Conservation (phyloP, 2,888 invertebrate genomes). For the Scaptomyza tumidula region DNA sequence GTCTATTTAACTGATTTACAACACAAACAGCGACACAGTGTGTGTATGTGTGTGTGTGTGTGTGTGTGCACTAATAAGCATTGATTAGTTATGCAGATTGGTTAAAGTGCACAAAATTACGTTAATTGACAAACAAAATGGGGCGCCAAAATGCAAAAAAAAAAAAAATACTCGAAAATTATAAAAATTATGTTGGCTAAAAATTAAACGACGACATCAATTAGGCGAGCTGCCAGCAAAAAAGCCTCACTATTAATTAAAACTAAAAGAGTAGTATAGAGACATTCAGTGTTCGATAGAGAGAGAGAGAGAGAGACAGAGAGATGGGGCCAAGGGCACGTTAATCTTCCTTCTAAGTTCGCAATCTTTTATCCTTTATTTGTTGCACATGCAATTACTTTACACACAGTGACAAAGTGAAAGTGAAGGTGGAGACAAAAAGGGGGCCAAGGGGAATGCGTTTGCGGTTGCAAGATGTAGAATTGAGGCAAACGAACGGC, state of each 20-base stretch:
- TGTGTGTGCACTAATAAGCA: constrained; percentile 38
- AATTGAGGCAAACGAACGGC: neutral
- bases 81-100: constrained; percentile 59
- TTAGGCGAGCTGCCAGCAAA: constrained; percentile 68
- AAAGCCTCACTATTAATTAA: constrained; percentile 46
- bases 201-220: constrained; percentile 52
- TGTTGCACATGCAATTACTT: constrained; percentile 26
- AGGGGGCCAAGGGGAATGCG: neutral
- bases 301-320: neutral
- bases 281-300: neutral
- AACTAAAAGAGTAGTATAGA: neutral
- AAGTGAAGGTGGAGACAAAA: neutral
- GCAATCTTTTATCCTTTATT: neutral
- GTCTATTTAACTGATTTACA: constrained; percentile 51
- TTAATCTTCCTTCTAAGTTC: constrained; percentile 10
- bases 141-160: constrained; percentile 8
- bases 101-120: constrained; percentile 40
- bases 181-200: constrained; percentile 48
- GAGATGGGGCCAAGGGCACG: constrained; percentile 52
- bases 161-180: constrained; percentile 37
- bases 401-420: constrained; percentile 3
- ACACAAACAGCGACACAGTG: constrained; percentile 6
- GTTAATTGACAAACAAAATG: constrained; percentile 57
- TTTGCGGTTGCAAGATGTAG: constrained; percentile 12
- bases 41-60: neutral